These are phyloP conservation scores for Sciurus vulgaris DNA, from an alignment of 2,797 vertebrate species.

Conservation along the genomic window DNA sequence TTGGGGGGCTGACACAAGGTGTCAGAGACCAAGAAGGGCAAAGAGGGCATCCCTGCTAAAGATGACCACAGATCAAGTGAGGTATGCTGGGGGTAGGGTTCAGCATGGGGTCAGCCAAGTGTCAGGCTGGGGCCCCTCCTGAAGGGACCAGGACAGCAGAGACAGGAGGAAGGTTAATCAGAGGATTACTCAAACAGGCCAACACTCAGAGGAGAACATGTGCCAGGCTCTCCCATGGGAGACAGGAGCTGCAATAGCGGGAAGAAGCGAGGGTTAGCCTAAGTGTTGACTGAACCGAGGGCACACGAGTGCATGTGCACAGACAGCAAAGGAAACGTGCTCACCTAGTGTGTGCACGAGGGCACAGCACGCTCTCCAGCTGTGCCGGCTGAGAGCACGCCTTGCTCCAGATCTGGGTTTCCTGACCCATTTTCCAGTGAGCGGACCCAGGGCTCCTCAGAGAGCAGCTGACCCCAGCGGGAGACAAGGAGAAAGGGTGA, in stretches of 20 bases:
- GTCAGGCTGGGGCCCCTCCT: neutral
- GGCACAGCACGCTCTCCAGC: neutral
- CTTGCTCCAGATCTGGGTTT: neutral
- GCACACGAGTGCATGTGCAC: too few species aligned
- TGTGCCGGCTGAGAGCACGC: rapidly evolving
- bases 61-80: neutral
- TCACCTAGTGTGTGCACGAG: rapidly evolving
- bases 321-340: too few species aligned
- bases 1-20: neutral
- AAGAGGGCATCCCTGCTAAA: too few species aligned
- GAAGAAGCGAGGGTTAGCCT: neutral
- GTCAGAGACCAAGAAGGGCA: neutral
- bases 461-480: neutral
- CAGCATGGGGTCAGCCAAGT: neutral
- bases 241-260: neutral
- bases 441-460: neutral
- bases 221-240: rapidly evolving
- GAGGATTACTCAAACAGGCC: neutral
- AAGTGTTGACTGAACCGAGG: too few species aligned
- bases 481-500: neutral
- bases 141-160: neutral
- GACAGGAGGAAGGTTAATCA: neutral
- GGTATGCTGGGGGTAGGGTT: neutral
- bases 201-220: too few species aligned
- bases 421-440: neutral